Conservation (phyloP, 2,113 vertebrate species). For the Aleadryas rufinucha region DNA sequence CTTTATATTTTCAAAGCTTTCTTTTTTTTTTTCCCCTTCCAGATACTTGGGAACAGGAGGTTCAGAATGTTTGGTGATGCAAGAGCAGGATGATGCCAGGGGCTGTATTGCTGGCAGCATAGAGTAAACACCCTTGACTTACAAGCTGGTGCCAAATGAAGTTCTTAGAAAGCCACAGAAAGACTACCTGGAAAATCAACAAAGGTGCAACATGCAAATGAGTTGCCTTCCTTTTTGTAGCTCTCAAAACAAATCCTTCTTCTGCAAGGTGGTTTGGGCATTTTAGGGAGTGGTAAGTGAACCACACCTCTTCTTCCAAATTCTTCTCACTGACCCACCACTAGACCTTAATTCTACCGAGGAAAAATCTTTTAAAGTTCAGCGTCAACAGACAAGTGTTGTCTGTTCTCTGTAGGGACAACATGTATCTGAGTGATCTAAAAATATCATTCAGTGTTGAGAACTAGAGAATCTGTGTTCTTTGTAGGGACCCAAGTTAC, state of each 20-base stretch:
- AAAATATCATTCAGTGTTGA: neutral
- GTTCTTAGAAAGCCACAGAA: neutral
- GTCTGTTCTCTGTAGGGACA: constrained; percentile 20
- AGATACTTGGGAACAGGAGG: neutral
- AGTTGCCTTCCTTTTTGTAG: neutral
- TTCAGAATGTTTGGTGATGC: neutral
- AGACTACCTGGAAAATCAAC: neutral
- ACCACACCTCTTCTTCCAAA: neutral
- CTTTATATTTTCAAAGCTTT: neutral
- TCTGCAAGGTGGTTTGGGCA: neutral
- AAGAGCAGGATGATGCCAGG: neutral
- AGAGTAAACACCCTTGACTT: neutral
- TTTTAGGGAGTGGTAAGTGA: neutral
- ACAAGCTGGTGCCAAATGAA: neutral
- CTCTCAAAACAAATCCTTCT: neutral
- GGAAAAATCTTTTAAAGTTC: neutral
- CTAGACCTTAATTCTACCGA: neutral
- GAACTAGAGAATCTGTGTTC: neutral
- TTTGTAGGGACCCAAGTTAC: neutral
- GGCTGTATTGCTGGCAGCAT: neutral
- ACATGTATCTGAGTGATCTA: neutral
- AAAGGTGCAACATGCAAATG: neutral
- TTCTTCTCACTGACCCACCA: neutral
- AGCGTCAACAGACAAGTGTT: constrained; percentile 7
- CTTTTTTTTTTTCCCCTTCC: neutral